Conservation (phyloP, 2,113 vertebrate species). For the Brachyhypopomus gauderio region DNA sequence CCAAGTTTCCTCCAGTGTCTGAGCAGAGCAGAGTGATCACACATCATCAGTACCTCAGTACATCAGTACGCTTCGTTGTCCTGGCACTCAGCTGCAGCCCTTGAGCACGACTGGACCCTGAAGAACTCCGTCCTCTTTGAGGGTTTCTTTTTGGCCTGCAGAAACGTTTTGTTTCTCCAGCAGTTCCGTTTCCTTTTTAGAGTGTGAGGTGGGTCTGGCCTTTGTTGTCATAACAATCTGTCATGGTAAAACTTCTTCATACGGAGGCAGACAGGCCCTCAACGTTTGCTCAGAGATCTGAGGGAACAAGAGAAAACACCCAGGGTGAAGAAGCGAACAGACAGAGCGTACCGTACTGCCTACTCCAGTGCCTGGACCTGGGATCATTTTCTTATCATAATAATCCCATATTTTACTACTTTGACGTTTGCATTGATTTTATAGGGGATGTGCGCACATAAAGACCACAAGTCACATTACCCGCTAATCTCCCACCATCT, state of each 20-base stretch:
- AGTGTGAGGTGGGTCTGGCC: constrained; percentile 5
- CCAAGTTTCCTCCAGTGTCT: neutral
- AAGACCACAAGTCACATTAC: neutral
- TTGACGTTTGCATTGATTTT: constrained; percentile 17
- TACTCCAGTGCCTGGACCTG: neutral
- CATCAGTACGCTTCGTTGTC: neutral
- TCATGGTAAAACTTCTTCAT: constrained; percentile 21
- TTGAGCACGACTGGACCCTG: constrained; percentile 35
- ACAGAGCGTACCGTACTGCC: neutral
- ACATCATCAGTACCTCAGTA: neutral
- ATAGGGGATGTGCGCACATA: constrained; percentile 2
- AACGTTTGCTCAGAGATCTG: neutral
- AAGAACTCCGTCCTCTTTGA: constrained; percentile 26
- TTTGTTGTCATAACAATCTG: constrained; percentile 37
- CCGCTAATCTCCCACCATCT: neutral
- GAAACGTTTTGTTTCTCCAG: constrained; percentile 34
- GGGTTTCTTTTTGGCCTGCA: constrained; percentile 23
- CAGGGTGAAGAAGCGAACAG: neutral
- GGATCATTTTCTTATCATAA: constrained; percentile 20
- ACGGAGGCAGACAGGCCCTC: neutral
- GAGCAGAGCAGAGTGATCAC: neutral
- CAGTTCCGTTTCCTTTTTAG: constrained; percentile 29
- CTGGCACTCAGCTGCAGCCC: constrained; percentile 24
- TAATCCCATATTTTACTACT: neutral
- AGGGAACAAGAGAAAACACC: neutral